Base-by-base conservation (phyloP, 2,888 invertebrate species). In the Ecdyonurus torrentis region DNA sequence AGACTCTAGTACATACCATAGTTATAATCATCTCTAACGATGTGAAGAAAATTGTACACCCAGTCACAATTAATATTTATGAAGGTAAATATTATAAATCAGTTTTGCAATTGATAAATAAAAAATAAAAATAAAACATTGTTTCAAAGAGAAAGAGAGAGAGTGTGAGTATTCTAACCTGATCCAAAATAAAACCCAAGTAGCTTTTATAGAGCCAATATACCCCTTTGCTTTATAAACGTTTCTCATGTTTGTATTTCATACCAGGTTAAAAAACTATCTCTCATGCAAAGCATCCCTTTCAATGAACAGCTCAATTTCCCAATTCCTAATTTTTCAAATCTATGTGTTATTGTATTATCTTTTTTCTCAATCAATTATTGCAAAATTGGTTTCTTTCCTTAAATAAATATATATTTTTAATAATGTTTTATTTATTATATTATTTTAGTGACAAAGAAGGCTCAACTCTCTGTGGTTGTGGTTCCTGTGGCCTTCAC, bases 401-500 rank as follows among this genome's bases (percentile, higher is more conserved):
- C 63, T 22, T 23, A 62, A 63, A 23, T 61, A 59, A 61, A 63
- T 63, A 20, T 65, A 18, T 61, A 62, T 22, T 63, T 50, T 60
- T 61, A 25, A 10, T 25, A 23, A 53, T 19, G 15, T 2, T 37
- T 61, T 18, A 5, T 59, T 59, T 37, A 58, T 52, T n/a, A n/a
- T 60, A 64, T 22, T 59, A 59, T 68, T 81, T 58, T 76, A 90
- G 91, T 83, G 25, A 82, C 83, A 52, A 83, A 83, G 65, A 86
- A 89, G 71, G 84, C 90, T 1, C 92, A 91, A 73, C 75, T 93
- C 61, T 92, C 92, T 0, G 90, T 92, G 2, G 90, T 94, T 50
- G 86, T 92, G 62, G 89, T 93, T 52, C 93, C 93, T 1, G 87
- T 93, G 22, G 81, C 84, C 25, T 92, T 89, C 73, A 86, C 87